Base-by-base conservation (phyloP, 2,797 vertebrate genomes). In the Protonibea diacanthus region DNA sequence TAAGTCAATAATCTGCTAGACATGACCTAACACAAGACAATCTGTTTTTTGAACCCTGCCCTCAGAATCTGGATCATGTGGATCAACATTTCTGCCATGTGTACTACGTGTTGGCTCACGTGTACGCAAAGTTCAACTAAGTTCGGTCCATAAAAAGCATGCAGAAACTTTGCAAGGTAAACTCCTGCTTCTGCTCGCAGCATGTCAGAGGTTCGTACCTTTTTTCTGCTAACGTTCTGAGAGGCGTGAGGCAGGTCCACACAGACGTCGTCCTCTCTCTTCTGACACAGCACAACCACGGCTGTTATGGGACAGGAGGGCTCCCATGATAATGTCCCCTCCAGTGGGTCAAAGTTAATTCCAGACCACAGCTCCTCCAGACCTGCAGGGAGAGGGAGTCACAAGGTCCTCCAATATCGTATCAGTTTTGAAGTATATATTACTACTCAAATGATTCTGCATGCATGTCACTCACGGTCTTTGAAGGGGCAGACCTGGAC, bases 401-500 rank as follows among this genome's bases (percentile, higher is more conserved):
- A 49, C 1, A 59, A 2, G 25, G 3, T 18, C 29, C 33, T 14
- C 4, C 23, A 14, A 59, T 44, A 18, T 5, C 5, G 3, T 11
- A 20, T 71, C 45, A 25, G 12, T 44, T 21, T 33, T 70, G 20
- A 20, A 40, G 3, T 5, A 4, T 45, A 2, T 5, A 58, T 65
- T 51, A 23, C 3, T 21, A 11, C 1, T 1, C 0, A 44, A 44
- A 0, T 23, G 2, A 5, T 3, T 1, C 0, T 27, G 8, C 6
- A 55, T 51, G 27, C 1, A 11, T 3, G 44, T 29, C 67, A 94
- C 97, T 96, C 91, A 93, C 97, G 93, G 40, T 97, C 93, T 93
- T 91, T 94, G 86, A 99, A 99, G 8, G 97, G 97, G 66, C 97
- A 99, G 86, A 96, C 91, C 59, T 95, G 97, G 72, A 95, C 89